phyloP scores from a whole-genome alignment of 1,140 invertebrate genomes.

The Dolichoris vasculosae region DNA sequence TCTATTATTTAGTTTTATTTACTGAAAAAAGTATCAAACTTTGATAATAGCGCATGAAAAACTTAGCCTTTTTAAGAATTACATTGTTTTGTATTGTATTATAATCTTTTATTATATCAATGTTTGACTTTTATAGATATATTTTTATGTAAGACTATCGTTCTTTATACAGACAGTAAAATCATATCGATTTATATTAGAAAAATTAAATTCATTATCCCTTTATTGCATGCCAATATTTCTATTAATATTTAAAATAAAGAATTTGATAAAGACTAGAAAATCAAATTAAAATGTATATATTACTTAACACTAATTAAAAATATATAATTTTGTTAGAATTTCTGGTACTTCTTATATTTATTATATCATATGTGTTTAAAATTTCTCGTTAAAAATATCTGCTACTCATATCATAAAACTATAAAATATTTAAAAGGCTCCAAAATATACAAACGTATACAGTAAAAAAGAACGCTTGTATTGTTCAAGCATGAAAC shows the following conservation, averaged over 20 bases:
- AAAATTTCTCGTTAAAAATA: slow-evolving; percentile 4
- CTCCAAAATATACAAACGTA: neutral
- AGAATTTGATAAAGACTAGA: neutral
- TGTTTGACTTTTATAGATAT: neutral
- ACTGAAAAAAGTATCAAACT: neutral
- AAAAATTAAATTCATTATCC: too few relatives aligned
- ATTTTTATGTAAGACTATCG: too few relatives aligned
- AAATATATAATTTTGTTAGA: neutral
- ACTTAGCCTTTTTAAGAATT: neutral
- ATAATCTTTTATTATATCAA: neutral
- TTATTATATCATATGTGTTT: neutral
- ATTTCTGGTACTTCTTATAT: neutral
- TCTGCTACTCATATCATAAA: neutral
- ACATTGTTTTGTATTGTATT: neutral
- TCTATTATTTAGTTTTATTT: neutral
- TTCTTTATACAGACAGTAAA: too few relatives aligned
- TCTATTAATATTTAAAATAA: neutral
- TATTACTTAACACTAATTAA: neutral
- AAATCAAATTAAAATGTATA: neutral
- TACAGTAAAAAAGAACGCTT: neutral
- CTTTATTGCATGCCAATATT: neutral
- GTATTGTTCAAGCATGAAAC: slow-evolving; percentile 20
- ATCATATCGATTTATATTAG: too few relatives aligned
- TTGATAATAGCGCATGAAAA: neutral
- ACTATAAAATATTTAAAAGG: neutral